Evolutionary conservation across 2,888 invertebrate species (phyloP), one percentile per base, ranked within the genome.

Genomic region (Drosophila picticornis): DNA sequence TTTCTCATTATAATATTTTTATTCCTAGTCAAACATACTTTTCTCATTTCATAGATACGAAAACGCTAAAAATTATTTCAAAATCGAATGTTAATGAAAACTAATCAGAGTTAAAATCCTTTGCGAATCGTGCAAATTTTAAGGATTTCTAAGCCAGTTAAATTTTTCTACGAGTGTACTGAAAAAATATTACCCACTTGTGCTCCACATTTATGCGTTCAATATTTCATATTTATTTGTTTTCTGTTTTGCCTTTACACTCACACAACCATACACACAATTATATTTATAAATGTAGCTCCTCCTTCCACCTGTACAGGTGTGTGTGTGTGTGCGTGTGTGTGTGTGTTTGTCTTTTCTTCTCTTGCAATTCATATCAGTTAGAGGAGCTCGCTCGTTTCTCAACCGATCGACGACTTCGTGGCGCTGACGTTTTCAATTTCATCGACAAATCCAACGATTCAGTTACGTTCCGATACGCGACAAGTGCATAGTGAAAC

Each of bases 381-480:
- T 59, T 56, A 56, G 55, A 57, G 72, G 55, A 50, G 72, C 31
- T 55, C 31, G n/a, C 19, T 65, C 50, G 65, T 46, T 63, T 72
- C 62, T 60, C 52, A 34, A 50, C 62, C 78, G 79, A 83, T 80
- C 83, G 75, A 80, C 76, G 65, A 77, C 79, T 72, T 78, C 76
- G 75, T 80, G 64, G 80, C 70, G 78, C 75, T 91, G 91, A 90
- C 89, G 88, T 92, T 91, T 92, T 91, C 90, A 93, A 92, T 91
- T 91, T 88, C 83, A 90, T 85, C 88, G 81, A 91, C 89, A 84
- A 84, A 83, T 89, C 76, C 74, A 83, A 91, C 84, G 75, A 83
- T 90, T 92, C 91, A 92, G 92, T 92, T 90, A 88, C 84, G 85
- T 90, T 90, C 86, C 83, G 88, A 91, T 84, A 91, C 92, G 93